Conservation (phyloP, 2,888 invertebrate genomes). For the Minunthozetes semirufus region DNA sequence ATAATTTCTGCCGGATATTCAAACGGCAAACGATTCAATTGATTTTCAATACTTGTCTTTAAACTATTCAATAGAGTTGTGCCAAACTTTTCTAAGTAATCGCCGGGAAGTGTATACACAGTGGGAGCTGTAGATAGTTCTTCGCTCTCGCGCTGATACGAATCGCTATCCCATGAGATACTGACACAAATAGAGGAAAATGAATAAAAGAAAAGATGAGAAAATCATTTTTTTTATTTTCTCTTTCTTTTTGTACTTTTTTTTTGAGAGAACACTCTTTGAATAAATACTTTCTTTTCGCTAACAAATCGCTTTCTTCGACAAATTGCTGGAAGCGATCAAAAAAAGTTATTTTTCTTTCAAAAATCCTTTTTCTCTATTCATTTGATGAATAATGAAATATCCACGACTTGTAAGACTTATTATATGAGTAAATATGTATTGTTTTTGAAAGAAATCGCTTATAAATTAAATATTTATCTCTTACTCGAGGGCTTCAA, state of each 20-base stretch:
- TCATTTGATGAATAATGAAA: too few species aligned
- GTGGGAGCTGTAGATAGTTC: constrained; percentile 16
- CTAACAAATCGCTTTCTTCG: too few species aligned
- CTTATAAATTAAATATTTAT: too few species aligned
- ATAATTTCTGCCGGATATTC: constrained; percentile 41
- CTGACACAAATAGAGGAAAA: not conserved
- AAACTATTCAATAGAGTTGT: constrained; percentile 39
- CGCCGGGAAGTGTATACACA: constrained; percentile 29
- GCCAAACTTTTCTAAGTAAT: constrained; percentile 42
- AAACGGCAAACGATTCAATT: constrained; percentile 22
- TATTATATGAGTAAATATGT: too few species aligned
- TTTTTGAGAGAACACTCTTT: not conserved
- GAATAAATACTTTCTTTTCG: too few species aligned
- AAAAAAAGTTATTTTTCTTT: not conserved
- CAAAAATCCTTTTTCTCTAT: too few species aligned
- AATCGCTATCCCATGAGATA: constrained; percentile 33
- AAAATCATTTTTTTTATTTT: not conserved
- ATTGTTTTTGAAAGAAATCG: too few species aligned
- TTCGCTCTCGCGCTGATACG: not conserved
- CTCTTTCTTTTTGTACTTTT: not conserved
- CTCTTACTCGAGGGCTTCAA: too few species aligned
- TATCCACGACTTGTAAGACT: too few species aligned
- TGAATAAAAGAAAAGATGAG: not conserved
- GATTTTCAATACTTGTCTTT: constrained; percentile 40
- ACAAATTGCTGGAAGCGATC: too few species aligned